Base-by-base conservation (phyloP, 1,140 invertebrate species). In the Conus betulinus region DNA sequence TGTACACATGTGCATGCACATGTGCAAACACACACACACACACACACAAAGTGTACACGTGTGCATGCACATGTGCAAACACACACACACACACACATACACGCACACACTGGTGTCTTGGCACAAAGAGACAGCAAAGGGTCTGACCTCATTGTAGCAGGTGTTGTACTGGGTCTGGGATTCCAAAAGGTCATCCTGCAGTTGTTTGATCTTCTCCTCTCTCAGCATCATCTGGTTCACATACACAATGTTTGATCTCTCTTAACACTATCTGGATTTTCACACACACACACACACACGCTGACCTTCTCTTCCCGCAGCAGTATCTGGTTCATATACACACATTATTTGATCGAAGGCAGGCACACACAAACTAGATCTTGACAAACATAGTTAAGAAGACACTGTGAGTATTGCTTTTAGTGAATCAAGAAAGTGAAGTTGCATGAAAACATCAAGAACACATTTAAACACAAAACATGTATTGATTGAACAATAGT, bases 121-220 rank as follows among this genome's bases (percentile, higher is more conserved):
- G 23, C 78, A 52, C 39, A 81, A 13, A 71, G 11, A 71, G 17
- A 71, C 23, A 13, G 10, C 13, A 71, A 4, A 63, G 11, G 6
- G 20, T 17, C 67, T 23, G 17, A 95, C 94, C 92, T 95, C 93
- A 90, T 94, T 94, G 88, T 95, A 95, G 86, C 93, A 94, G n/a
- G 92, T 90, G 67, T 93, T 93, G 89, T 94, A 93, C 89, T 94
- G 94, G n/a, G 92, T 90, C 93, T 95, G 94, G 23, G 94, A 94
- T 57, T 95, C 94, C 76, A 93, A 76, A 27, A 95, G 87, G 78
- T 95, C 94, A 84, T 95, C 94, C 84, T 94, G 94, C 84, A 94
- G 86, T 57, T 94, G 92, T 87, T 93, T 94, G 63, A 95, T 93
- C 13, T 87, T 87, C 25, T 93, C 93, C 79, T 95, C 94, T 85